Conservation (phyloP, 1,140 invertebrate species). For the Heterodera carotae region DNA sequence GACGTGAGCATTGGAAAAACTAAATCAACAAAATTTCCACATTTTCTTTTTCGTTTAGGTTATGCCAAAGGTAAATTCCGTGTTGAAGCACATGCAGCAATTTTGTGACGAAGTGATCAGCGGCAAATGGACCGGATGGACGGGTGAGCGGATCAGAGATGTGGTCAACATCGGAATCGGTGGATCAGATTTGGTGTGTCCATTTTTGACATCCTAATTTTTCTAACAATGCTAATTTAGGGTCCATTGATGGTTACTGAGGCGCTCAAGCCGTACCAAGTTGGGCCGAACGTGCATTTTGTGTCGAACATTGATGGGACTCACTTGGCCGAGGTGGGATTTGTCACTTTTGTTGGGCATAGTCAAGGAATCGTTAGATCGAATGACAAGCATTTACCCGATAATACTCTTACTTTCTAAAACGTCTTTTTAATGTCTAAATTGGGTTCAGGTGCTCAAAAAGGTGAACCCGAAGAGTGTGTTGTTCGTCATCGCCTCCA, state of each 20-base stretch:
- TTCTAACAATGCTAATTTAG: slow-evolving; percentile 66
- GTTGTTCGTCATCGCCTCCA: slow-evolving; percentile 96
- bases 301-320: slow-evolving; percentile 99
- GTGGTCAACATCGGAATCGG: slow-evolving; percentile 99
- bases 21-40: neutral
- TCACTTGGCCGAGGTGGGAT: slow-evolving; percentile 81
- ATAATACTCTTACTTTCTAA: too few species aligned
- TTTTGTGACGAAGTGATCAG: slow-evolving; percentile 77
- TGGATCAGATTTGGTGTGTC: slow-evolving; percentile 85
- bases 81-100: slow-evolving; percentile 89
- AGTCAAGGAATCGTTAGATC: too few species aligned
- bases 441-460: slow-evolving; percentile 73
- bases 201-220: neutral
- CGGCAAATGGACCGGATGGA: slow-evolving; percentile 82
- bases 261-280: slow-evolving; percentile 84
- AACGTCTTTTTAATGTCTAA: slow-evolving; percentile 18
- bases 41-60: slow-evolving; percentile 69
- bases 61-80: slow-evolving; percentile 86
- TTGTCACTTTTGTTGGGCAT: too few species aligned
- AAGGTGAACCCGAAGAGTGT: slow-evolving; percentile 87
- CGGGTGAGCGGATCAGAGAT: slow-evolving; percentile 91
- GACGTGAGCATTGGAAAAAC: slow-evolving; percentile 72
- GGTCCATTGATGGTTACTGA: slow-evolving; percentile 98
- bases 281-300: slow-evolving; percentile 89
- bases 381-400: too few species aligned